Conservation (phyloP, 2,797 vertebrate species). For the Lacerta agilis region DNA sequence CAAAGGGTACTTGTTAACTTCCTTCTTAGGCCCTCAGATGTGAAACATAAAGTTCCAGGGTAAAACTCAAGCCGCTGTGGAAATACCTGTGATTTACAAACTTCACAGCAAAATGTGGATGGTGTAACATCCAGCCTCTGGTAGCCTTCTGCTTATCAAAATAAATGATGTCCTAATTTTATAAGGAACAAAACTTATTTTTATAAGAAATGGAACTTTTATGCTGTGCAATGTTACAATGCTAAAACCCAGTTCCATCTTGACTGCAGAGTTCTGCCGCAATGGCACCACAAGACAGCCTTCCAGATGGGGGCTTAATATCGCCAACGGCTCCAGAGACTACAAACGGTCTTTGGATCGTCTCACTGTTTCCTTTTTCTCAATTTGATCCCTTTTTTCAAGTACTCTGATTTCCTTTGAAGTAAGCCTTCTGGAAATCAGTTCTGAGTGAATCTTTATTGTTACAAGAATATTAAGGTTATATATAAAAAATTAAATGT, state of each 20-base stretch:
- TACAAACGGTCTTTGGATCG: not conserved
- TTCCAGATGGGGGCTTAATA: too few species aligned
- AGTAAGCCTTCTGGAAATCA: not conserved
- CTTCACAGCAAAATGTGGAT: not conserved
- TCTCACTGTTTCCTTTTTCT: not conserved
- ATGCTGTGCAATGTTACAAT: not conserved
- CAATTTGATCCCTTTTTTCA: not conserved
- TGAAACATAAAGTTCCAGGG: not conserved
- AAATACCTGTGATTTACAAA: constrained; percentile 25
- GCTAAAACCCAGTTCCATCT: not conserved
- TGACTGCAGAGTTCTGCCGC: not conserved
- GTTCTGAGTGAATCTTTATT: not conserved
- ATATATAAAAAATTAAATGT: too few species aligned
- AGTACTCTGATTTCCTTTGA: not conserved
- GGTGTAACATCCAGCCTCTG: not conserved
- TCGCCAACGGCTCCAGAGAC: too few species aligned
- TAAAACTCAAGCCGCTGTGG: constrained; percentile 52
- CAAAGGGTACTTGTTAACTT: constrained; percentile 43
- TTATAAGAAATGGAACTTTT: not conserved
- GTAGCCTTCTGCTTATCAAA: not conserved
- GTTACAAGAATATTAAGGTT: too few species aligned
- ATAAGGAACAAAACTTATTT: not conserved
- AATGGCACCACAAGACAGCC: not conserved
- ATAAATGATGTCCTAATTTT: not conserved
- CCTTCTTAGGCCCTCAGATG: constrained; percentile 56